Evolutionary conservation across 2,113 vertebrate species (phyloP).

Genomic region (Carettochelys insculpta): DNA sequence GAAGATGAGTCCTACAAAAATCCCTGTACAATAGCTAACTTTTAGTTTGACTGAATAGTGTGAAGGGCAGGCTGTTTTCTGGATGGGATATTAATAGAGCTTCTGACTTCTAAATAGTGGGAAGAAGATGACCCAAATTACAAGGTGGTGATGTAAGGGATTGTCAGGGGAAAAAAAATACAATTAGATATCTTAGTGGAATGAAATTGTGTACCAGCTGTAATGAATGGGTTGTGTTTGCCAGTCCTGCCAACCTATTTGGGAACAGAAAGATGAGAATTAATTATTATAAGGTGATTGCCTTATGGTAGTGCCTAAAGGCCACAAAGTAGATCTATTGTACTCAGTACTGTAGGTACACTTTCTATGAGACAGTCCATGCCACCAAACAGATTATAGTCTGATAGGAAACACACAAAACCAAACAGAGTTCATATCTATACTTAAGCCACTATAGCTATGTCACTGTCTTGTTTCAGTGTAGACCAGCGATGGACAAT

Average conservation of each 20-base stretch:
- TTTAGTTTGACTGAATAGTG: neutral
- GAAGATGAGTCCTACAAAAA: neutral
- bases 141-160: neutral
- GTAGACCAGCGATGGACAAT: too few species aligned
- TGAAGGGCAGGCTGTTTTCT: neutral
- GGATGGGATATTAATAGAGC: neutral
- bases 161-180: neutral
- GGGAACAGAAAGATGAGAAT: neutral
- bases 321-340: neutral
- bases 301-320: neutral
- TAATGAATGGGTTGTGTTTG: accelerated
- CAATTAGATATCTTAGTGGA: neutral
- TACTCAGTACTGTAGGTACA: neutral
- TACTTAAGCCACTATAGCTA: neutral
- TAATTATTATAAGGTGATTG: neutral
- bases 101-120: neutral
- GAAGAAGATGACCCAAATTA: neutral
- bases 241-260: neutral
- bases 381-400: neutral
- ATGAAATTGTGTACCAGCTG: neutral
- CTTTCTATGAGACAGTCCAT: neutral
- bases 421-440: neutral
- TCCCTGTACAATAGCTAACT: neutral
- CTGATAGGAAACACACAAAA: neutral
- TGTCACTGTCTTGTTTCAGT: too few species aligned